Conservation (phyloP, 2,888 invertebrate species). For the Hipparchia semele region DNA sequence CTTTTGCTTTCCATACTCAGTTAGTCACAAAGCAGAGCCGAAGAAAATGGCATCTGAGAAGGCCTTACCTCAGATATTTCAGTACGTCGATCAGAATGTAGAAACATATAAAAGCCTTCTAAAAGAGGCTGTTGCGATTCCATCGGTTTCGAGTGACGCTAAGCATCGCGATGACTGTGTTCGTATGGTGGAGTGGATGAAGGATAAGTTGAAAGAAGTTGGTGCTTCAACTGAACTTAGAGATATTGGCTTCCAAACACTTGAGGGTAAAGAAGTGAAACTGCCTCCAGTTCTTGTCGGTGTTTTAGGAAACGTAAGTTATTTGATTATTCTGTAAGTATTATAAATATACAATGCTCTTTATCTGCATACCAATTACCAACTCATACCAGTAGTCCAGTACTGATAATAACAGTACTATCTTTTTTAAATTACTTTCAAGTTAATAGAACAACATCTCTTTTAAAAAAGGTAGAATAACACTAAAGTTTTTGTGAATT, state of each 20-base stretch:
- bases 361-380: neutral
- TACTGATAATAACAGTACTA: too few relatives aligned
- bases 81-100: slow-evolving; percentile 91
- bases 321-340: neutral
- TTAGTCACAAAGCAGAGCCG: slow-evolving; percentile 49
- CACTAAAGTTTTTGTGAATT: too few relatives aligned
- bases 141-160: slow-evolving; percentile 97
- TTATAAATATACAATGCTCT: neutral
- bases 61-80: slow-evolving; percentile 76
- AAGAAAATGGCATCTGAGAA: slow-evolving; percentile 67
- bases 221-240: slow-evolving; percentile 88
- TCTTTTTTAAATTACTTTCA: too few relatives aligned
- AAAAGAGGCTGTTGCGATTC: slow-evolving; percentile 94
- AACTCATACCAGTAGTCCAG: neutral
- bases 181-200: slow-evolving; percentile 94
- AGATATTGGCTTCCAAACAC: slow-evolving; percentile 89
- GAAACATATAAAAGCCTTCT: slow-evolving; percentile 89
- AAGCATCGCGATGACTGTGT: slow-evolving; percentile 91
- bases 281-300: slow-evolving; percentile 95
- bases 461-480: too few relatives aligned
- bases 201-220: slow-evolving; percentile 85
- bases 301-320: slow-evolving; percentile 86
- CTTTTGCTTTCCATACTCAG: slow-evolving; percentile 50
- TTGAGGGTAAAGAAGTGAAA: slow-evolving; percentile 88
- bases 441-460: too few relatives aligned